Base-by-base conservation (phyloP, 2,888 invertebrate species). In the Crepidodera aurea region DNA sequence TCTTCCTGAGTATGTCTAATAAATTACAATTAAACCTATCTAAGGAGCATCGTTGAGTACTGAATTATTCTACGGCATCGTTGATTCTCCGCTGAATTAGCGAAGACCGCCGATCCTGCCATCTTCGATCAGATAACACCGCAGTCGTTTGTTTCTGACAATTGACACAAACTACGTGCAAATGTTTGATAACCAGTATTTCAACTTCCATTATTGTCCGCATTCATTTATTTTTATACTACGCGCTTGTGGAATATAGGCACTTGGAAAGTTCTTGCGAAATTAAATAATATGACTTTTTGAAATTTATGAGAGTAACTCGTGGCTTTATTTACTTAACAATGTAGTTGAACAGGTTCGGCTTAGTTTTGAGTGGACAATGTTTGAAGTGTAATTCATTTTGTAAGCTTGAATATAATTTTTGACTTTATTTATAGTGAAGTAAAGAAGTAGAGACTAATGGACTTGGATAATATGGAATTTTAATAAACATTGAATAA, bases 181-280 rank as follows among this genome's bases (percentile, higher is more conserved):
- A 78, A 77, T 77, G 77, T 77, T 78, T 77, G 76, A 77, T 78
- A 77, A 78, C 77, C 77, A 73, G 77, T 77, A 78, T 77, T 77
- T 76, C 77, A 75, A 77, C 77, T 76, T 76, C 76, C 77, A 77
- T 78, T 77, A 77, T 77, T 76, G 77, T 77, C 76, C 65, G 66
- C 62, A 69, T 61, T 67, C 71, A 63, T 71, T 71, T 71, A 66
- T 65, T 71, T 71, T 73, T 71, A 70, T 70, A 56, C 48, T n/a
- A 12, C 63, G 65, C 64, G 67, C 65, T 67, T 57, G 66, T 64
- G 64, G 69, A 65, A 67, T 64, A 69, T 63, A 69, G 63, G 67
- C 60, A 64, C 67, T 71, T 65, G 62, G 51, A 69, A 69, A 68
- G 69, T 62, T 70, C 64, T 59, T 63, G 69, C 65, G 60, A 67